Base-by-base conservation (phyloP, 2,797 vertebrate species). In the Acipenser ruthenus region DNA sequence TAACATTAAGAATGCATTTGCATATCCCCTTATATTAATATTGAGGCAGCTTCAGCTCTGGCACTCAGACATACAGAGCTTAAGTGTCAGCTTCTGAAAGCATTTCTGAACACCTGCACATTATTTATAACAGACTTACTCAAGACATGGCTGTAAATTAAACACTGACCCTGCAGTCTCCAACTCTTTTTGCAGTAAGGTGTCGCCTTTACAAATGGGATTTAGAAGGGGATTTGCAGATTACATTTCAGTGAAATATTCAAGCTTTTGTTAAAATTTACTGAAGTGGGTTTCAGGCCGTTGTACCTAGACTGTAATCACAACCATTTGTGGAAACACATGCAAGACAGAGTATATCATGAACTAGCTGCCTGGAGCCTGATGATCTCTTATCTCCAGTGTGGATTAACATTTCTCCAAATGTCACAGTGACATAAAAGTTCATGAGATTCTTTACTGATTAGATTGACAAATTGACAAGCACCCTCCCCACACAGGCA, bases 1-100 rank as follows among this genome's bases (percentile, higher is more conserved):
- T 78, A 68, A 72, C 55, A 59, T 72, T 80, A 81, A 68, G 68
- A 61, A 67, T 77, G 9, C 77, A 60, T 75, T 79, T 81, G 1
- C 63, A 56, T 77, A 78, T 76, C n/a, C 72, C 73, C 50, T 37
- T 62, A 18, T 37, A 62, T 62, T 23, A 62, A 18, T 9, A 9
- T 6, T 62, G 13, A 15, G 52, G 7, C 18, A 53, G 62, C 6
- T 23, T 68, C 47, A 63, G 7, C 49, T 47, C 49, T 13, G 59
- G n/a, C 10, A 10, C 8, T 23, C 13, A 62, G 18, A 62, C 60
- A 62, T 15, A 7, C 12, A 62, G 15, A 48, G 7, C 60, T 62
- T 18, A 62, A 18, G 18, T 10, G 7, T 23, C 18, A 62, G 7
- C 18, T 62, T 12, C 9, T 37, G 8, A 18, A 62, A 62, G 18